Conservation (phyloP, 1,140 invertebrate species). For the Drosophila simulans region DNA sequence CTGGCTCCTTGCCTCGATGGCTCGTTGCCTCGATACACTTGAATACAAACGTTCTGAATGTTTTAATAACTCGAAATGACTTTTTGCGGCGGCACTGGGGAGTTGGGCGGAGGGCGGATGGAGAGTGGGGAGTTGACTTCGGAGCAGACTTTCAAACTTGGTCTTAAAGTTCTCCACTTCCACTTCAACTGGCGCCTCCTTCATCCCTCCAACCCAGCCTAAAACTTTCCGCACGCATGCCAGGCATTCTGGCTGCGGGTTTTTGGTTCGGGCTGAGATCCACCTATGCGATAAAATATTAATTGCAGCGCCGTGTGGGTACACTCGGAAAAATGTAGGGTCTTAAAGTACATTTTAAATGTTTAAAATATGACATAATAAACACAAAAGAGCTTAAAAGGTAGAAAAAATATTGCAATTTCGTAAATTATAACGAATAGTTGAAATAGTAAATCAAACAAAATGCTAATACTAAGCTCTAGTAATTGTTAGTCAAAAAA, state of each 20-base stretch:
- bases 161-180: conserved; percentile 48
- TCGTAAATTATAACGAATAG: no score
- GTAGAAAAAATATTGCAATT: no score
- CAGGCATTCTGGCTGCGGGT: conserved; percentile 31
- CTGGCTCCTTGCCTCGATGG: conserved; percentile 8
- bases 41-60: conserved; percentile 81
- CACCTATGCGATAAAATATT: conserved; percentile 77
- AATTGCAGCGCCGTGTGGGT: conserved; percentile 71
- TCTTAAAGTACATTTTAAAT: neutral
- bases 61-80: conserved; percentile 84
- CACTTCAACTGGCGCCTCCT: neutral
- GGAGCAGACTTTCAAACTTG: conserved; percentile 30
- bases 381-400: neutral
- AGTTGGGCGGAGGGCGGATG: conserved; percentile 3
- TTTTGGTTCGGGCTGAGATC: conserved; percentile 17
- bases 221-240: conserved; percentile 74
- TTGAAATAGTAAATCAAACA: no score
- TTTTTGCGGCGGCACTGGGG: conserved; percentile 63
- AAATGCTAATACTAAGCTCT: no score
- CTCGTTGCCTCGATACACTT: conserved; percentile 55
- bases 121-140: conserved; percentile 25
- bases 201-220: conserved; percentile 11
- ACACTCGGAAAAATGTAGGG: conserved; percentile 1
- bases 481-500: no score
- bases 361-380: neutral